phyloP scores from a whole-genome alignment of 2,797 vertebrate species.

The Chaetophractus vellerosus region DNA sequence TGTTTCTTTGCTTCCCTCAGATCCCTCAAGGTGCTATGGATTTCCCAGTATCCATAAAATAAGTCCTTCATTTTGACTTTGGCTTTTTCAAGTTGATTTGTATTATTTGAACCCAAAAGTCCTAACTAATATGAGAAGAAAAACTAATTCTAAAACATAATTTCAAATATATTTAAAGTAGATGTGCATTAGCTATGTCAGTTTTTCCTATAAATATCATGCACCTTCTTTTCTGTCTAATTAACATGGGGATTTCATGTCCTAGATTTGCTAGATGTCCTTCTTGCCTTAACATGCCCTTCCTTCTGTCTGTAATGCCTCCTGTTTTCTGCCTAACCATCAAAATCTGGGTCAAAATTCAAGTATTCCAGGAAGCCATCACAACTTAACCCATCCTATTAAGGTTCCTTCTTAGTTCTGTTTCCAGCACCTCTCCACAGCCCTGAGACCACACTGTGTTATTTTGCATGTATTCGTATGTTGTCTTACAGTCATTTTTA shows the following conservation, averaged over 20 bases:
- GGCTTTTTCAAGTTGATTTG: background rate
- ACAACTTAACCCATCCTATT: background rate
- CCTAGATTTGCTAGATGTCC: background rate
- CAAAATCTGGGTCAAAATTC: conserved; percentile 22
- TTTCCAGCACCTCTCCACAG: background rate
- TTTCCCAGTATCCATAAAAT: background rate
- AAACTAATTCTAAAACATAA: conserved; percentile 34
- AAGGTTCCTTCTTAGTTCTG: background rate
- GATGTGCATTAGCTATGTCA: background rate
- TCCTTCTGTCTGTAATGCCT: background rate
- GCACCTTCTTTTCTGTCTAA: background rate
- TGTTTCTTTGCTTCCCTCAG: background rate
- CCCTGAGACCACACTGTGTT: background rate
- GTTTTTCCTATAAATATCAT: background rate
- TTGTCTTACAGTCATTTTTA: background rate
- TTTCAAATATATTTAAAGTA: conserved; percentile 11
- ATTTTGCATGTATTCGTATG: conserved; percentile 15
- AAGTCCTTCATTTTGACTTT: background rate
- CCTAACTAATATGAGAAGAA: conserved; percentile 26
- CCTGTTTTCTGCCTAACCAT: background rate
- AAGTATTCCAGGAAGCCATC: background rate
- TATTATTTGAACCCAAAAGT: conserved; percentile 24
- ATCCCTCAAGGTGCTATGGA: background rate
- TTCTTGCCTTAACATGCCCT: background rate
- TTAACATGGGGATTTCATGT: background rate